phyloP scores from a whole-genome alignment of 2,888 invertebrate species.

The Dryomyza anilis region DNA sequence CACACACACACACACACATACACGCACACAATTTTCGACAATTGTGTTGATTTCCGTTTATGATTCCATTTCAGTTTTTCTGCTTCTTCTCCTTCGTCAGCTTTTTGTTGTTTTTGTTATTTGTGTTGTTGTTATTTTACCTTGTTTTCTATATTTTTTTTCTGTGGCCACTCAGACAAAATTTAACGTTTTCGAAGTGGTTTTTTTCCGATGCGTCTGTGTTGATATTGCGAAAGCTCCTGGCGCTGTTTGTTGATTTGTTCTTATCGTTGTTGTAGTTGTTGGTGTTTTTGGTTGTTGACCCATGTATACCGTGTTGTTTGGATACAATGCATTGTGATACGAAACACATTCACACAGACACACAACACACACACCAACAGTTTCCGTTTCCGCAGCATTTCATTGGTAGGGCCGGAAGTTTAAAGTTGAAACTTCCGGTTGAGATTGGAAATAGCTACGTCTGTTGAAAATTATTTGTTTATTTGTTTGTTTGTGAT shows the following conservation, averaged over 20 bases:
- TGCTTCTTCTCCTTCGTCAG: neutral
- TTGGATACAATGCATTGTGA: neutral
- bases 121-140: neutral
- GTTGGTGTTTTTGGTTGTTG: constrained; percentile 29
- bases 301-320: neutral
- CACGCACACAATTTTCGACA: constrained; percentile 54
- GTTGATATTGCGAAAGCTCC: neutral
- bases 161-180: neutral
- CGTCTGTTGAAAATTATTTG: constrained; percentile 22
- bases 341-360: constrained; percentile 25
- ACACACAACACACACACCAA: constrained; percentile 38
- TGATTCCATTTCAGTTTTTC: too few relatives aligned
- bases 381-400: neutral
- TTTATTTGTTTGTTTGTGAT: constrained; percentile 7
- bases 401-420: constrained; percentile 27
- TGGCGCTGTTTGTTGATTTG: neutral
- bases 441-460: constrained; percentile 35
- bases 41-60: constrained; percentile 49
- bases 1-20: too few relatives aligned
- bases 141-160: neutral
- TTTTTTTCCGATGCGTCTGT: neutral
- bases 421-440: constrained; percentile 29
- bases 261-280: constrained; percentile 2
- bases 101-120: neutral
- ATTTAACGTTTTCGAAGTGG: too few relatives aligned